Evolutionary conservation across 2,113 vertebrate genomes (phyloP).

Genomic region (Oenanthe oenanthe): DNA sequence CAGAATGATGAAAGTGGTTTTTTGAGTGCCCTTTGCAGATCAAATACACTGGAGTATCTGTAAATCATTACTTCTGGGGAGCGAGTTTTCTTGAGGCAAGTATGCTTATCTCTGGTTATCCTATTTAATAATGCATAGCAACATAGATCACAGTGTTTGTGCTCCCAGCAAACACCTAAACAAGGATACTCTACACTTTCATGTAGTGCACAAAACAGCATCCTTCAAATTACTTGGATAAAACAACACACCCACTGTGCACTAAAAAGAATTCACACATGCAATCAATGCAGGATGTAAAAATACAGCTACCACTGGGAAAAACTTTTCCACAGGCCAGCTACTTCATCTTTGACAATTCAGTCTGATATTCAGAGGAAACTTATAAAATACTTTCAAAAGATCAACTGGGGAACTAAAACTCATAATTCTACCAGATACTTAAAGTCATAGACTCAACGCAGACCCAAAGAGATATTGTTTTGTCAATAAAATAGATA

Average conservation of each 20-base stretch:
- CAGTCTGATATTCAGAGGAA: background rate
- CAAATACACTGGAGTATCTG: background rate
- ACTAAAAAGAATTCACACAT: background rate
- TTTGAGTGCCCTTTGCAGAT: background rate
- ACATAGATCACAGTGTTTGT: background rate
- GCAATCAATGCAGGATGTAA: background rate
- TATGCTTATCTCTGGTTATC: background rate
- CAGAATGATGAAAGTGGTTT: background rate
- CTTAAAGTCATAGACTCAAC: background rate
- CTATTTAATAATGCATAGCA: background rate
- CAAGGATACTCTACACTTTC: background rate
- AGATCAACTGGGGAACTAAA: background rate
- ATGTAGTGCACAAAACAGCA: background rate
- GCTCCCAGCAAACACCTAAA: background rate
- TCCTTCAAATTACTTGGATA: background rate
- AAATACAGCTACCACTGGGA: background rate
- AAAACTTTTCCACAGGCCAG: background rate
- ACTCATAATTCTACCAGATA: background rate
- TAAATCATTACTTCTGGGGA: background rate
- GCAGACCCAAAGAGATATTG: background rate
- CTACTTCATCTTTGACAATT: background rate
- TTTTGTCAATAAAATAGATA: background rate
- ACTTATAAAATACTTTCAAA: background rate
- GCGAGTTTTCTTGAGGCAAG: background rate
- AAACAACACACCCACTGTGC: background rate